Evolutionary conservation across 2,888 invertebrate species (phyloP).

Genomic region (Terebella lapidaria): DNA sequence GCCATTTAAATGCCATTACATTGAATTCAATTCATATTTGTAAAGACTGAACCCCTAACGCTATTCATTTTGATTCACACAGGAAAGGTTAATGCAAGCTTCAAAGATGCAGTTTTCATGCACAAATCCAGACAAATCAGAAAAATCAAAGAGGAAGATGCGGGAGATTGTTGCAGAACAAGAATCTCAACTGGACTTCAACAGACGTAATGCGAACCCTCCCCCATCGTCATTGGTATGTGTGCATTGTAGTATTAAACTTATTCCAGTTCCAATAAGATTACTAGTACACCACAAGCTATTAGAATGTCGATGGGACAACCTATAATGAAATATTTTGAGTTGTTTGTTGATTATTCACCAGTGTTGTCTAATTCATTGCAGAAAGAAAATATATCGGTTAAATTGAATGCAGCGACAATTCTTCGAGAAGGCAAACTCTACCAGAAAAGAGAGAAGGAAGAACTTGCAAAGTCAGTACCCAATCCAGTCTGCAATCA

Average conservation of each 20-base stretch:
- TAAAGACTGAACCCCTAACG: too few relatives aligned
- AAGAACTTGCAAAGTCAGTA: constrained; percentile 43
- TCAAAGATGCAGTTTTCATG: constrained; percentile 45
- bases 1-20: too few relatives aligned
- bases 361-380: neutral
- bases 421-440: constrained; percentile 49
- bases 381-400: constrained; percentile 29
- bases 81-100: constrained; percentile 48
- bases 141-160: constrained; percentile 41
- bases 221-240: constrained; percentile 26
- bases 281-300: neutral
- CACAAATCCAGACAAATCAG: constrained; percentile 48
- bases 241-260: neutral
- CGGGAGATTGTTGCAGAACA: constrained; percentile 37
- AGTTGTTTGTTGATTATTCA: too few relatives aligned
- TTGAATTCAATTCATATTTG: too few relatives aligned
- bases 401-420: constrained; percentile 49
- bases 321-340: too few relatives aligned
- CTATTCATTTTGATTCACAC: neutral
- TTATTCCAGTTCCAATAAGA: too few relatives aligned
- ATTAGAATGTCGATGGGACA: too few relatives aligned
- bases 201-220: constrained; percentile 39
- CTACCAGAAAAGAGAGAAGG: constrained; percentile 43
- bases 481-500: too few relatives aligned
- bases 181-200: constrained; percentile 42